Evolutionary conservation across 2,113 vertebrate species (phyloP).

Genomic region (Macaca mulatta): DNA sequence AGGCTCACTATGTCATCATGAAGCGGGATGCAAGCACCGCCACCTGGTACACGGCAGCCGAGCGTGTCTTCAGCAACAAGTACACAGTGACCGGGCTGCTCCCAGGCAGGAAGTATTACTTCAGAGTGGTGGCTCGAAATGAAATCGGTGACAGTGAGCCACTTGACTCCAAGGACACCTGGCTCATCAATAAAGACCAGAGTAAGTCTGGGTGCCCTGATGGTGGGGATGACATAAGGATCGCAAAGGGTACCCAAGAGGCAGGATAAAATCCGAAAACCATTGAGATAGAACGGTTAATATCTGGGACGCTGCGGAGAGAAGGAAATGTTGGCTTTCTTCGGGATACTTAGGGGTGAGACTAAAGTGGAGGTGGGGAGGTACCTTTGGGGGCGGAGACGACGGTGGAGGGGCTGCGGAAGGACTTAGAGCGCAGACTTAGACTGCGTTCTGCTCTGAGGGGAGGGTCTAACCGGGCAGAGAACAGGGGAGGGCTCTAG

Average conservation of each 20-base stretch:
- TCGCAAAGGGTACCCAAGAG: background rate
- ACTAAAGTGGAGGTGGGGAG: background rate
- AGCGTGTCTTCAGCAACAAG: slow-evolving; percentile 82
- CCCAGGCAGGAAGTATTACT: slow-evolving; percentile 83
- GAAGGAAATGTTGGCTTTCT: background rate
- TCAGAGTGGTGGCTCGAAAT: slow-evolving; percentile 81
- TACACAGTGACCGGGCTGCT: slow-evolving; percentile 79
- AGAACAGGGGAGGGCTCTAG: background rate
- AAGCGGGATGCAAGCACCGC: slow-evolving; percentile 80
- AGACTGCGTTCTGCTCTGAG: background rate
- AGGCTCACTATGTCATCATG: slow-evolving; percentile 79
- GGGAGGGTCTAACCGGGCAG: accelerated
- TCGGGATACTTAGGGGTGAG: background rate
- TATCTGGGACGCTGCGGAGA: background rate
- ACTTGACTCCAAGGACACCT: slow-evolving; percentile 80
- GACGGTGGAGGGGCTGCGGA: accelerated
- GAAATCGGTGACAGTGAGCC: slow-evolving; percentile 79
- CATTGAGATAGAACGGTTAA: background rate
- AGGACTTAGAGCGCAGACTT: background rate
- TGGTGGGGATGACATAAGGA: background rate
- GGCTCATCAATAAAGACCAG: slow-evolving; percentile 76
- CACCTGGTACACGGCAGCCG: slow-evolving; percentile 76
- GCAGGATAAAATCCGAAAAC: background rate
- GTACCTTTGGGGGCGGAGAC: background rate
- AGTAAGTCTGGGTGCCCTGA: background rate